Evolutionary conservation across 1,140 invertebrate species (phyloP), one percentile per base, ranked within the genome.

Genomic region (Pomacea maculata): DNA sequence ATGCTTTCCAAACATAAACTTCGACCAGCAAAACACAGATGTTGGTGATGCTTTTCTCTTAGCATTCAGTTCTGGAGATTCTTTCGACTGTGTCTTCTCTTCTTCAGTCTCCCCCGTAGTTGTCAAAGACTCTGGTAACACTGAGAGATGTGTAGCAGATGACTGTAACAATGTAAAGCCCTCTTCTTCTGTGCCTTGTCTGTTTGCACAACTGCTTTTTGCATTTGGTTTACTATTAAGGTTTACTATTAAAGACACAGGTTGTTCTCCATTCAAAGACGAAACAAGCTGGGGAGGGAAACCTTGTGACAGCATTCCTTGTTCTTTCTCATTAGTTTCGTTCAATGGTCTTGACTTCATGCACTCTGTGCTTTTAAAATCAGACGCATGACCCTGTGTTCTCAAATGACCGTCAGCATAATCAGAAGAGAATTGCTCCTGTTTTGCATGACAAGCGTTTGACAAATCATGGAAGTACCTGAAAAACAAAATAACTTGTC

Each of bases 11-110:
- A 78, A 78, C 75, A 63, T 75, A 63, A 64, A 75, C 67, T 68
- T 65, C 21, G 78, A 80, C 77, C 81, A 82, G 52, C 52, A 57
- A 63, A 82, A 78, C 7, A 54, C 73, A 21, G 78, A 80, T 29
- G 55, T 29, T 57, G 79, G 63, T 29, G 70, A 78, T 7, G 17
- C 21, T 72, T 70, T 75, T 6, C 14, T 54, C 0, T 63, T 17
- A 65, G n/a, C 2, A 19, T 17, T 21, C 14, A 17, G 65, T 52
- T 67, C 54, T 7, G 54, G 61, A 15, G 6, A 54, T 74, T 74
- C 54, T 6, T 3, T 2, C 68, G 6, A 34, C 15, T n/a, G n/a
- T 29, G 7, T 45, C 34, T 45, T 45, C 34, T 45, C 68, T 25
- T 71, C 45, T 14, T 34, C 68, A 25, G 68, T 12, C 25, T n/a